A percentile compares a stretch with the other conserved stretches of the same genome.
These are phyloP conservation scores for Epistrophella euchroma DNA, from an alignment of 2,888 invertebrate species.

Conservation along the genomic window DNA sequence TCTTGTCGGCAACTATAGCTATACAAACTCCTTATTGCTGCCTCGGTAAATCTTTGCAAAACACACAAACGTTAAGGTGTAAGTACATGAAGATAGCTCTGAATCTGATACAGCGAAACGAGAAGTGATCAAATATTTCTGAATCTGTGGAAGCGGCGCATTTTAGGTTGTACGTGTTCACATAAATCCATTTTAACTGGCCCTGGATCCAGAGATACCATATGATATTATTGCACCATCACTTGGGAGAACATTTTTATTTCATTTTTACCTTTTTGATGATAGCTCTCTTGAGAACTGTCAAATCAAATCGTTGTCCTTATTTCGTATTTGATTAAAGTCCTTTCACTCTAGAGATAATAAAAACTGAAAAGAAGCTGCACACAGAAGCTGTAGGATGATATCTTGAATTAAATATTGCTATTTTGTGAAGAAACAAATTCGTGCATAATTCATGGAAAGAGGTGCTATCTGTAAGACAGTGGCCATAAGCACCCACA, in stretches of 20 bases:
- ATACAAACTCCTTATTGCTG: not conserved
- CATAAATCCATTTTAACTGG: slow-evolving; percentile 68
- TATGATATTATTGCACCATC: not conserved
- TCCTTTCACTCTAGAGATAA: slow-evolving; percentile 8
- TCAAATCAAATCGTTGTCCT: slow-evolving; percentile 57
- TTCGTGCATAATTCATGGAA: not conserved
- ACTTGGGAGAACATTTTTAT: slow-evolving; percentile 56
- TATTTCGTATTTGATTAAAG: slow-evolving; percentile 64
- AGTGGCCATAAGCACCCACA: no score
- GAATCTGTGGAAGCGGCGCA: slow-evolving; percentile 57
- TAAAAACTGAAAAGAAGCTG: not conserved
- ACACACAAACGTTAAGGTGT: slow-evolving; percentile 52
- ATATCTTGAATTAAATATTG: slow-evolving; percentile 22
- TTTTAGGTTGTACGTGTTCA: slow-evolving; percentile 66
- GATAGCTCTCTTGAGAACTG: slow-evolving; percentile 63
- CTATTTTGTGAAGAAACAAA: slow-evolving; percentile 11
- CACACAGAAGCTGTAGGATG: slow-evolving; percentile 4
- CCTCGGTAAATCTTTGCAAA: slow-evolving; percentile 38
- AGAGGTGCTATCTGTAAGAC: no score
- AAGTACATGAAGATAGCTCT: slow-evolving; percentile 32
- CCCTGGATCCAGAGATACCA: not conserved
- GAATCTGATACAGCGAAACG: not conserved
- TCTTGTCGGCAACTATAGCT: not conserved
- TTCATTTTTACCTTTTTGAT: slow-evolving; percentile 64
- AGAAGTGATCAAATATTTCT: slow-evolving; percentile 66